phyloP scores from a whole-genome alignment of 2,797 vertebrate genomes.

The Hemitrygon akajei region DNA sequence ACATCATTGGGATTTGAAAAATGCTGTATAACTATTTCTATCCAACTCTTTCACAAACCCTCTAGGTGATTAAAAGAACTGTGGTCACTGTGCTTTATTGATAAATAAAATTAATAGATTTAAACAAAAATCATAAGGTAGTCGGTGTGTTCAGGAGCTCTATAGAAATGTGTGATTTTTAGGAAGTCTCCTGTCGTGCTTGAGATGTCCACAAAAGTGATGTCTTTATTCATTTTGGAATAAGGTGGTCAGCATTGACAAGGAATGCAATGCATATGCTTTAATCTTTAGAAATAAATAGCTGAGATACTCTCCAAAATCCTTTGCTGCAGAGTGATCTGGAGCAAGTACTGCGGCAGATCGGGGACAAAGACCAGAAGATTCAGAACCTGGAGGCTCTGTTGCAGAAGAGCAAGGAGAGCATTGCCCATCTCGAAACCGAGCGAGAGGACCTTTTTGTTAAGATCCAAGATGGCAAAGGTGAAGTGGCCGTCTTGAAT shows the following conservation, averaged over 20 bases:
- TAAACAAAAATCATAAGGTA: neutral
- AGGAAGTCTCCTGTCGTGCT: neutral
- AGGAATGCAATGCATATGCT: neutral
- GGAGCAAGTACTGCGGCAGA: constrained; percentile 94
- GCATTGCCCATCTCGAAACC: constrained; percentile 79
- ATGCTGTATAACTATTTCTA: neutral
- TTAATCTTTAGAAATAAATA: neutral
- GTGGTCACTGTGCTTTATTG: neutral
- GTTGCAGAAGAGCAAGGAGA: constrained; percentile 92
- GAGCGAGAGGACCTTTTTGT: constrained; percentile 92
- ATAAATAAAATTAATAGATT: neutral
- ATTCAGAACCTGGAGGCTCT: constrained; percentile 96
- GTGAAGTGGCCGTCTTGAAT: constrained; percentile 86
- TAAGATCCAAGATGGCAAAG: constrained; percentile 96
- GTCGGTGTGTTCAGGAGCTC: neutral
- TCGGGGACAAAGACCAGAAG: constrained; percentile 98
- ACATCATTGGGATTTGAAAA: neutral
- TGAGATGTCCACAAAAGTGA: neutral
- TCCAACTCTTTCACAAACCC: neutral
- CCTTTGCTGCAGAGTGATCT: constrained; percentile 76
- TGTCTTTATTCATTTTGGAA: neutral
- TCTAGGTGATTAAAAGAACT: neutral
- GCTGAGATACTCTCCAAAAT: neutral
- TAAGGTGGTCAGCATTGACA: neutral
- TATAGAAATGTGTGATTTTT: neutral